These are phyloP conservation scores for Aethes cnicana DNA, from an alignment of 2,888 invertebrate genomes.

Conservation along the genomic window DNA sequence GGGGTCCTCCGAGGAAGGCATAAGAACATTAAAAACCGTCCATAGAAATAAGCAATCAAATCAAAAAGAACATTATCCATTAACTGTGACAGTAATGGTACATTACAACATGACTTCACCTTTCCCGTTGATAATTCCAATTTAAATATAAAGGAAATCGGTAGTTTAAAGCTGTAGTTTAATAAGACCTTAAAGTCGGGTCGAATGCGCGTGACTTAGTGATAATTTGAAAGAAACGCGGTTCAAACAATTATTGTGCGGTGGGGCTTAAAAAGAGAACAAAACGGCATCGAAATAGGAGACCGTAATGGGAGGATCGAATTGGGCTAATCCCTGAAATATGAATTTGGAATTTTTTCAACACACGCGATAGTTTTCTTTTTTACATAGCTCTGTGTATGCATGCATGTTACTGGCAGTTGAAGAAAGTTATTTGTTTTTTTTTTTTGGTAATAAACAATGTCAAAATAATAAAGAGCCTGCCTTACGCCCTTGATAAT, in stretches of 20 bases:
- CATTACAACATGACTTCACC: slow-evolving; percentile 7
- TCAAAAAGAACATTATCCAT: slow-evolving; percentile 8
- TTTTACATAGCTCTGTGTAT: too few species aligned
- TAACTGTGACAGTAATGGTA: slow-evolving; percentile 16
- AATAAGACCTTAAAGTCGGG: slow-evolving; percentile 12
- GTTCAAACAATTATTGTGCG: slow-evolving; percentile 25
- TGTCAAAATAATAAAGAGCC: too few species aligned
- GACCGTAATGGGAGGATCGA: slow-evolving; percentile 27
- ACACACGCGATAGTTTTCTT: too few species aligned
- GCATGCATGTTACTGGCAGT: slow-evolving; percentile 6
- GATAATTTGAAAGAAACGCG: slow-evolving; percentile 29
- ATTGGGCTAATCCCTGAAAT: slow-evolving; percentile 29
- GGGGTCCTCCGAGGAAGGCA: not conserved
- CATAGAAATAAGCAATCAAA: slow-evolving; percentile 12
- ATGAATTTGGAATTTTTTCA: slow-evolving; percentile 2
- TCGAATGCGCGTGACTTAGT: slow-evolving; percentile 26
- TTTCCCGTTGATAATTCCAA: slow-evolving; percentile 8
- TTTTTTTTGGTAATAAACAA: too few species aligned
- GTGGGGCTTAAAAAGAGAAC: slow-evolving; percentile 26
- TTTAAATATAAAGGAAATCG: slow-evolving; percentile 22
- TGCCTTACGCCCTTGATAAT: too few species aligned
- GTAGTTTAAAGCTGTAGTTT: slow-evolving; percentile 11
- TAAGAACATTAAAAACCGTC: slow-evolving; percentile 1
- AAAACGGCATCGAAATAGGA: slow-evolving; percentile 14
- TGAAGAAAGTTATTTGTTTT: too few species aligned